A percentile compares a stretch with the other conserved stretches of the same genome.
These are phyloP conservation scores for Himantopus leucocephalus DNA, from an alignment of 2,113 vertebrate genomes.

Conservation along the genomic window DNA sequence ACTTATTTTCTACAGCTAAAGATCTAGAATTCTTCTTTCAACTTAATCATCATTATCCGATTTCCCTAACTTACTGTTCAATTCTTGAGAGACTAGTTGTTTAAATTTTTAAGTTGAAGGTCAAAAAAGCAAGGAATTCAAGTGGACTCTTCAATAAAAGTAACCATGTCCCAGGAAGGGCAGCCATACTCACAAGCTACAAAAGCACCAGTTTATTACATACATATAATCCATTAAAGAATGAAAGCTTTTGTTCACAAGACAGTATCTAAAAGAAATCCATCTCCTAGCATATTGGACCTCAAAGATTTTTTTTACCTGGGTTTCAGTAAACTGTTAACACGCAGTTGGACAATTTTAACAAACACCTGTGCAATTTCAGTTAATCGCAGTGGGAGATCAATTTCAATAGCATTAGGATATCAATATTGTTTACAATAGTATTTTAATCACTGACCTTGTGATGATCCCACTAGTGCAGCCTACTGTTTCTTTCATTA, in stretches of 20 bases:
- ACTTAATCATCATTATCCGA: neutral
- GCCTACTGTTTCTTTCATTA: neutral
- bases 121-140: neutral
- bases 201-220: neutral
- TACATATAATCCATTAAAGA: neutral
- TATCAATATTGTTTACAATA: neutral
- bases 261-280: neutral
- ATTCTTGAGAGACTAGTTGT: neutral
- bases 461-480: neutral
- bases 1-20: neutral
- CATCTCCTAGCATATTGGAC: neutral
- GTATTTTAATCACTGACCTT: neutral
- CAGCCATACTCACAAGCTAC: neutral
- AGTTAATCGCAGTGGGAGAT: neutral
- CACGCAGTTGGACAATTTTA: neutral
- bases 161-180: neutral
- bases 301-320: neutral
- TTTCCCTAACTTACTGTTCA: neutral
- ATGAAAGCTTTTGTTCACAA: neutral
- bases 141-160: neutral
- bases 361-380: neutral
- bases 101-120: neutral
- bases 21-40: neutral
- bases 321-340: neutral
- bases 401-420: neutral